A percentile compares a stretch with the other conserved stretches of the same genome.
These are phyloP conservation scores for Thinocorus orbignyianus DNA, from an alignment of 2,113 vertebrate genomes.

Conservation along the genomic window DNA sequence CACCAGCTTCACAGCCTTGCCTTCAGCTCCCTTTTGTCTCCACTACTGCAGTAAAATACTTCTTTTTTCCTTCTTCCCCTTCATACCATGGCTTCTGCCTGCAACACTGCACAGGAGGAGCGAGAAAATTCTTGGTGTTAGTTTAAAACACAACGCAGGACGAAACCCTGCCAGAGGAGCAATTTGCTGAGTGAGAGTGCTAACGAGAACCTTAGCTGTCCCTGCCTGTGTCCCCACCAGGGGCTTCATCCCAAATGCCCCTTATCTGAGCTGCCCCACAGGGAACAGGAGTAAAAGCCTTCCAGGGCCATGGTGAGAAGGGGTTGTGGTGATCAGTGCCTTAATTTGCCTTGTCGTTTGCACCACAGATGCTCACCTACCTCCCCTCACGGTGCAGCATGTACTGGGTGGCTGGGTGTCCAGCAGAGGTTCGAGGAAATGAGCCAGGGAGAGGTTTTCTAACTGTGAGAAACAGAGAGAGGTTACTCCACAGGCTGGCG, in stretches of 20 bases:
- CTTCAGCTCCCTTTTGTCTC: neutral
- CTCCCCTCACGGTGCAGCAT: neutral
- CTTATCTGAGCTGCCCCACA: neutral
- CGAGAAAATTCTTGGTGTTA: neutral
- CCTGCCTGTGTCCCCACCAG: neutral
- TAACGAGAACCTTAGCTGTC: neutral
- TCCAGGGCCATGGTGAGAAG: neutral
- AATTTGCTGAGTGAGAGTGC: neutral
- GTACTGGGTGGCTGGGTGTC: neutral
- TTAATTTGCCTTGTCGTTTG: neutral
- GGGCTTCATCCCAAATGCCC: neutral
- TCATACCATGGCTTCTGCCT: neutral
- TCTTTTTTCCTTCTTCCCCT: neutral
- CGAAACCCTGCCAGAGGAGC: neutral
- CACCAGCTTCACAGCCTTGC: neutral
- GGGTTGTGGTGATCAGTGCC: neutral
- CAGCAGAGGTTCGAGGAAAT: neutral
- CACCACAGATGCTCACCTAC: neutral
- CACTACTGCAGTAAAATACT: neutral
- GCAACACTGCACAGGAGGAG: neutral
- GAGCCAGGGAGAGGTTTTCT: neutral
- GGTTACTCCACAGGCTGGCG: neutral
- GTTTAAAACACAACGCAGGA: neutral
- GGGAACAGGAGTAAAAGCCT: neutral
- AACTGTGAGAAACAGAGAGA: neutral